A percentile compares a stretch with the other conserved stretches of the same genome.
These are phyloP conservation scores for Syrrhaptes paradoxus DNA, from an alignment of 2,113 vertebrate genomes.

Conservation along the genomic window DNA sequence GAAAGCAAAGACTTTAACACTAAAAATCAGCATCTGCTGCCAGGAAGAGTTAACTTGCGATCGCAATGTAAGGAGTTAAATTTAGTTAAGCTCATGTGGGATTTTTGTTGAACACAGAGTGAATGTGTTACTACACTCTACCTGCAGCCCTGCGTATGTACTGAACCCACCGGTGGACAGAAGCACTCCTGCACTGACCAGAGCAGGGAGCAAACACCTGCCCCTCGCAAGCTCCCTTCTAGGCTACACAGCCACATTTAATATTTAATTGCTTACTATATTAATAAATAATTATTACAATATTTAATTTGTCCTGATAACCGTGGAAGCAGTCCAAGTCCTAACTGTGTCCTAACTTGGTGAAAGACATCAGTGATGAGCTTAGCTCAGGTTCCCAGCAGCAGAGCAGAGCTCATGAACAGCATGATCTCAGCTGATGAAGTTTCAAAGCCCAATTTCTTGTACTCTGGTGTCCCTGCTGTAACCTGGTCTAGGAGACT, in stretches of 20 bases:
- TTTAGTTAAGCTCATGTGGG: background rate
- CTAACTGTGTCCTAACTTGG: background rate
- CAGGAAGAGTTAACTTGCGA: background rate
- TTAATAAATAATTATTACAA: background rate
- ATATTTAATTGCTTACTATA: background rate
- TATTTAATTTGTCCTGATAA: background rate
- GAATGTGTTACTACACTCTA: background rate
- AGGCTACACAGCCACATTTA: background rate
- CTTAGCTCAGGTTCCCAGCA: background rate
- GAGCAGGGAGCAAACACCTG: background rate
- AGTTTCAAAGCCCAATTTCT: background rate
- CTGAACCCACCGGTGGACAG: accelerated
- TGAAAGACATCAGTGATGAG: background rate
- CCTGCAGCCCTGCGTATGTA: accelerated
- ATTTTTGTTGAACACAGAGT: background rate
- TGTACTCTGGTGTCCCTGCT: background rate
- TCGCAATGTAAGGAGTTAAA: background rate
- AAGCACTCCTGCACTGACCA: background rate
- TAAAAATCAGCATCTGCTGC: background rate
- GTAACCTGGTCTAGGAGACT: background rate
- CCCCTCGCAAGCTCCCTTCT: background rate
- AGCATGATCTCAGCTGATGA: background rate
- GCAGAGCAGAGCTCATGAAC: background rate
- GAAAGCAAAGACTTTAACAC: background rate
- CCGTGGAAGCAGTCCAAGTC: background rate